Evolutionary conservation across 2,888 invertebrate species (phyloP).

Genomic region (Trachelus tabidus): DNA sequence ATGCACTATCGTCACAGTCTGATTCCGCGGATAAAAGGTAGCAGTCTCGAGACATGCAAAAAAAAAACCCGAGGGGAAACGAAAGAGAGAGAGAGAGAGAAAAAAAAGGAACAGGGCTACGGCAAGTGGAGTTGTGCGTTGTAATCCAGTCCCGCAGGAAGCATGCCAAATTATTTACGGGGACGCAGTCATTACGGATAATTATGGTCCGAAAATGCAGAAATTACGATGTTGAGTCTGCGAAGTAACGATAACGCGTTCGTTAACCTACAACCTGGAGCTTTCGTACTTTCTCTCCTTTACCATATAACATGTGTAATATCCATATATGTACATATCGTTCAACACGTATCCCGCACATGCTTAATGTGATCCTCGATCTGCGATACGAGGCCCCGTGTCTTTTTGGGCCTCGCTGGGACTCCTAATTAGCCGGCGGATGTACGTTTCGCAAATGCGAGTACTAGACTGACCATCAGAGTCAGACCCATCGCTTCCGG

Average conservation of each 20-base stretch:
- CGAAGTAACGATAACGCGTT: neutral
- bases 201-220: constrained; percentile 27
- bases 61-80: neutral
- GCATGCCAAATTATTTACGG: constrained; percentile 22
- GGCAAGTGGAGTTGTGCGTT: neutral
- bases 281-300: constrained; percentile 34
- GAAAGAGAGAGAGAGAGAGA: neutral
- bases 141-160: constrained; percentile 20
- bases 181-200: constrained; percentile 27
- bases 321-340: neutral
- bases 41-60: neutral
- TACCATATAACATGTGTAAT: constrained; percentile 15
- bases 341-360: neutral
- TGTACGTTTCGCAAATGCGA: neutral
- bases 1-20: constrained; percentile 38
- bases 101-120: neutral
- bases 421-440: neutral
- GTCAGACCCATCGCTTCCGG: neutral
- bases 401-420: neutral
- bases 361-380: neutral
- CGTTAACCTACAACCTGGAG: constrained; percentile 10
- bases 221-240: constrained; percentile 20
- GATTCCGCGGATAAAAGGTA: constrained; percentile 29
- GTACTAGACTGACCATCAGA: neutral
- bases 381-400: neutral